Base-by-base conservation (phyloP, 2,888 invertebrate species). In the Spatulosminthurus flaviceps region DNA sequence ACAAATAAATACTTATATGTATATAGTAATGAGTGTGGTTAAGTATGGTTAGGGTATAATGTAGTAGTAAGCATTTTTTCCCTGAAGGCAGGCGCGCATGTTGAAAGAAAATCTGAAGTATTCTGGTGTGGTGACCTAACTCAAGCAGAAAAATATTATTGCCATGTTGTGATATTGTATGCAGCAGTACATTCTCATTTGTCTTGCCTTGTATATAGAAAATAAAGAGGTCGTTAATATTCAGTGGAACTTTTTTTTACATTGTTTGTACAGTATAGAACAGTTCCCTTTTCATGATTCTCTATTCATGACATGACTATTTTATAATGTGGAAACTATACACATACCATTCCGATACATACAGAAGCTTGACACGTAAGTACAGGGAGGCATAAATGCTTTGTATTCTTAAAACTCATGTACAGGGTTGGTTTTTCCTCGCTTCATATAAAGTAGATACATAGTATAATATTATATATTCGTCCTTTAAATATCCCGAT, bases 111-210 rank as follows among this genome's bases (percentile, higher is more conserved):
- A 51, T 51, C 9, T 4, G 19, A 19, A 51, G 34, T n/a, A 51
- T 51, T 51, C 19, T 51, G 51, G 51, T 51, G 51, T 19, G 51
- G 51, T 51, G 64, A 64, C 64, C 64, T 64, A 64, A 64, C 19
- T 24, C 64, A 64, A 64, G 64, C 11, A 64, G 64, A 4, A 64
- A 64, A 11, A n/a, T n/a, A 64, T 64, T 64, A 26, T 24, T 4
- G 64, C 64, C 24, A n/a, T n/a, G n/a, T n/a, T n/a, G n/a, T 16
- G 4, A 60, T 60, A 21, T 24, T 22, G 64, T 64, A 26, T 64
- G 13, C 64, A 13, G n/a, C 64, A 64, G 24, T 64, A 64, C 24
- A 22, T 64, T 64, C 16, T 64, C 24, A 4, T 26, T 22, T 21
- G 19, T 64, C 64, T n/a, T 26, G 2, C 64, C 24, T n/a, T 64